phyloP scores from a whole-genome alignment of 2,888 invertebrate genomes.

The Hoplodrina ambigua region DNA sequence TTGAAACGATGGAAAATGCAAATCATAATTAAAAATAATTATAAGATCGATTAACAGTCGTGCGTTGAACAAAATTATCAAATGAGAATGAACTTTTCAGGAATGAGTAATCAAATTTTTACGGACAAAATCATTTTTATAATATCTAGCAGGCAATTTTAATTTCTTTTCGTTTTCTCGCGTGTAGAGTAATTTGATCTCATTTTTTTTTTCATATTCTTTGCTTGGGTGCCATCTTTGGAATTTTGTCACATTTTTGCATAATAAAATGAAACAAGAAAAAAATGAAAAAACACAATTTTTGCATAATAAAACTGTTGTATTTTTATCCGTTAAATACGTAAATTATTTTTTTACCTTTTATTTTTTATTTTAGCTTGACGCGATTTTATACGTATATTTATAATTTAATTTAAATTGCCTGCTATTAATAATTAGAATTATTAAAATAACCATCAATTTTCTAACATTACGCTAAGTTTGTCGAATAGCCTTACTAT shows the following conservation, averaged over 20 bases:
- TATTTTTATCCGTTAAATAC: conserved; percentile 64
- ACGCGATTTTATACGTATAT: conserved; percentile 66
- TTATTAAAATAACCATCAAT: conserved; percentile 69
- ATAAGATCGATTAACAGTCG: conserved; percentile 75
- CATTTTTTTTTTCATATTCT: conserved; percentile 81
- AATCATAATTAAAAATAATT: conserved; percentile 63
- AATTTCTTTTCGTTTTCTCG: conserved; percentile 63
- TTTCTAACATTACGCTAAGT: conserved; percentile 89
- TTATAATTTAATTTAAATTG: conserved; percentile 77
- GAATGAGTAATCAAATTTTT: conserved; percentile 64
- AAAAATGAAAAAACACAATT: conserved; percentile 62
- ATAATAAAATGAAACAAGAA: conserved; percentile 76
- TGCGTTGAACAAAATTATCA: conserved; percentile 82
- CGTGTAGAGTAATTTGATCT: conserved; percentile 83
- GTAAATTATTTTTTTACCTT: conserved; percentile 65
- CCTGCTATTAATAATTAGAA: conserved; percentile 82
- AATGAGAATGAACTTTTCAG: conserved; percentile 61
- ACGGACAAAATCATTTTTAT: conserved; percentile 76
- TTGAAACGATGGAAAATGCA: conserved; percentile 63
- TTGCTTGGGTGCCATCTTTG: conserved; percentile 85
- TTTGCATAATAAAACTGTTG: conserved; percentile 82
- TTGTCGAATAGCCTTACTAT: conserved; percentile 90
- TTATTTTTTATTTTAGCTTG: conserved; percentile 61
- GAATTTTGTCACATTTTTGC: conserved; percentile 74
- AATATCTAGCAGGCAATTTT: conserved; percentile 85